Evolutionary conservation across 2,797 vertebrate species (phyloP), one percentile per base, ranked within the genome.

Genomic region (Pseudopleuronectes americanus): DNA sequence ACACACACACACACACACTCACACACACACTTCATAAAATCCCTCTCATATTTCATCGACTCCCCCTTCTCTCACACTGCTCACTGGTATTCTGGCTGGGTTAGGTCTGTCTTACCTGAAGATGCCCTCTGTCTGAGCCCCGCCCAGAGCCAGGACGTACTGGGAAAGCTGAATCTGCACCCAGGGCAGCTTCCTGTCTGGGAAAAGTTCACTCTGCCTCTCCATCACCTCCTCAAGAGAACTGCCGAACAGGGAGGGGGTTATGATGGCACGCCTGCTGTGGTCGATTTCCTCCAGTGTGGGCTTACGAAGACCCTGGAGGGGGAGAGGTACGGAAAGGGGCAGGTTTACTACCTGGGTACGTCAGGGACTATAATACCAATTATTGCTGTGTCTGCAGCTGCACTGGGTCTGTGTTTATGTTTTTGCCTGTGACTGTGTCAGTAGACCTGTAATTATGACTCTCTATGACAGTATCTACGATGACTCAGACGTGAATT

Each of bases 221-320:
- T 95, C 92, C 96, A 97, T 97, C 69, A 97, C 96, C 78, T 97
- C 96, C 71, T 97, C 95, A 86, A 97, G 87, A 24, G 96, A 96
- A 59, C 96, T 97, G 79, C 96, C 96, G 0, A 97, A 97, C 76
- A 97, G 93, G 0, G 96, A 97, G 0, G 96, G 96, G 0, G 95
- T 97, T 64, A 97, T 22, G 62, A 97, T 97, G 84, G 96, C 96
- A 21, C 93, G 92, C 69, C 95, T 91, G 63, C 96, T 96, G 51
- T 96, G 96, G 0, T 87, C 92, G 36, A 97, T 95, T 90, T 97
- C 96, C 61, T 97, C 96, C 83, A 96, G 79, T 12, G 95, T 97
- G 2, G 96, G 96, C 69, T 97, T 97, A 3, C 95, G 94, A 19
- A 97, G 94, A 65, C 96, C 96, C 96, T 97, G 71, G 22, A 56